Conservation (phyloP, 1,140 invertebrate species). For the Pseudoatta argentina region DNA sequence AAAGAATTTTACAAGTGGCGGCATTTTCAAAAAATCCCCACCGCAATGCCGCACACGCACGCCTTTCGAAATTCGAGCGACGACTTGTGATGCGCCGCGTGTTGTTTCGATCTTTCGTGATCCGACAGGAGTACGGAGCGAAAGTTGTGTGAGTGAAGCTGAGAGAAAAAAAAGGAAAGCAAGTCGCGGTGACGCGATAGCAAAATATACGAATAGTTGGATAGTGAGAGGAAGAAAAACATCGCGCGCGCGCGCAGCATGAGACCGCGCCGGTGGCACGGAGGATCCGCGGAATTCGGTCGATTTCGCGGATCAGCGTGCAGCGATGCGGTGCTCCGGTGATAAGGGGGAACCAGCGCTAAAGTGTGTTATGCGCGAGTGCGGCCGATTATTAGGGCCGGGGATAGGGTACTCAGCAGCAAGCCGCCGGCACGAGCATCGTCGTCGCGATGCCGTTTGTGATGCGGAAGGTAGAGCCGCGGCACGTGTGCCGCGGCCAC, state of each 20-base stretch:
- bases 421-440: slow-evolving; percentile 15
- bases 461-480: slow-evolving; percentile 84
- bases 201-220: neutral
- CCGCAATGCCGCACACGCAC: neutral
- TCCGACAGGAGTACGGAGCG: slow-evolving; percentile 22
- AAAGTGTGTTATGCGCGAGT: slow-evolving; percentile 42
- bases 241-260: neutral
- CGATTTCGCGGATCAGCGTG: slow-evolving; percentile 10
- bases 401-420: neutral
- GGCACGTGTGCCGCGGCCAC: slow-evolving; percentile 84
- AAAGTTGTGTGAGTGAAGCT: slow-evolving; percentile 15
- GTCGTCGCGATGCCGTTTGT: slow-evolving; percentile 84
- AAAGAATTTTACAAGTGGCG: neutral
- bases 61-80: neutral
- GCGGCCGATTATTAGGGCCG: neutral
- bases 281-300: neutral
- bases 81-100: neutral
- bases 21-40: neutral
- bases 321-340: slow-evolving; percentile 31
- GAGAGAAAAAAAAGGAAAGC: neutral
- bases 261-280: slow-evolving; percentile 6
- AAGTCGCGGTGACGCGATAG: neutral
- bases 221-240: slow-evolving; percentile 15
- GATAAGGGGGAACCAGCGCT: slow-evolving; percentile 22
- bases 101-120: neutral